These are phyloP conservation scores for Beroe forskalii DNA, from an alignment of 37 sponge, comb jelly and placozoan species.

Conservation along the genomic window DNA sequence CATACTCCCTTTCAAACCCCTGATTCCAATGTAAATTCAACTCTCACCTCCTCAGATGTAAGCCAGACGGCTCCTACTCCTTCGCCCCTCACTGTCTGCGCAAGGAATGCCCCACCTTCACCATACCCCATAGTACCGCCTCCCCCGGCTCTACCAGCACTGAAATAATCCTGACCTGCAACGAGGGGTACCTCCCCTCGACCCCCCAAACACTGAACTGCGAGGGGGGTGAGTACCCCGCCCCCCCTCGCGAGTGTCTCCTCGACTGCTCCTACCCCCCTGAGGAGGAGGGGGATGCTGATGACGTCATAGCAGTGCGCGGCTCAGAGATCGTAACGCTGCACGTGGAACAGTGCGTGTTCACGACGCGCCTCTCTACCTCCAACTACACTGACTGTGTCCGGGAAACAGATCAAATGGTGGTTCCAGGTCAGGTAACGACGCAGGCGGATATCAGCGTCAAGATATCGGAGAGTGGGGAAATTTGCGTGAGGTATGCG, in stretches of 20 bases:
- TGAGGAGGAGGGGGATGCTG: neutral
- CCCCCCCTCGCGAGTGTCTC: neutral
- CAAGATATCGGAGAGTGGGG: neutral
- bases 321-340: neutral
- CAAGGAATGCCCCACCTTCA: neutral
- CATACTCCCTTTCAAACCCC: too few relatives aligned
- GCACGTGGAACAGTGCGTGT: neutral
- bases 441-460: neutral
- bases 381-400: neutral
- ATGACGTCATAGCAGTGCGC: neutral
- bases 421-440: neutral
- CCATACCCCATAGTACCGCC: neutral
- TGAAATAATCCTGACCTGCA: neutral
- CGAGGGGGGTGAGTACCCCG: neutral
- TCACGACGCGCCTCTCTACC: neutral
- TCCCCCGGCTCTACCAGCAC: neutral
- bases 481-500: neutral
- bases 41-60: neutral
- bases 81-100: neutral
- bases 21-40: neutral
- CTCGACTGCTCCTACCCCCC: neutral
- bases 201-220: neutral
- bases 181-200: neutral
- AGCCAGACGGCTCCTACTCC: neutral
- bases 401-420: neutral